A percentile compares a stretch with the other conserved stretches of the same genome.
Evolutionary conservation across 2,888 invertebrate genomes (phyloP).

Genomic region (Archaeoteleia sp.): DNA sequence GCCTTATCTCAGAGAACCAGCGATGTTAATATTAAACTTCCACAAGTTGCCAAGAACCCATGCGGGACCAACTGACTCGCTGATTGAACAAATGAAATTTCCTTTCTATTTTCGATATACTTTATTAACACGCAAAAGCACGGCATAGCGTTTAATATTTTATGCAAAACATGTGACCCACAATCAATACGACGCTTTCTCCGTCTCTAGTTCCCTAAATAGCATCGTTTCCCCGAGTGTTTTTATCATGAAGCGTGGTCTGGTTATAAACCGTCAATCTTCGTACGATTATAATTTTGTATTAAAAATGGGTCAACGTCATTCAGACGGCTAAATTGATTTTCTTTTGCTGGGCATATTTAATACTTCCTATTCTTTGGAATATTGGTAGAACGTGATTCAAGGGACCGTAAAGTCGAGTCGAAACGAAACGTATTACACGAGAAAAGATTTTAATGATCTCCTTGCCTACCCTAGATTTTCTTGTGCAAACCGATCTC

Average conservation of each 20-base stretch:
- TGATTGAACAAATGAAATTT: constrained; percentile 16
- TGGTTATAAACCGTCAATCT: neutral
- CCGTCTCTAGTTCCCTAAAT: neutral
- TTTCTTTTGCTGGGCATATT: constrained; percentile 13
- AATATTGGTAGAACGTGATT: constrained; percentile 8
- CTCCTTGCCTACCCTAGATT: neutral
- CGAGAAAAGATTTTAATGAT: constrained; percentile 7
- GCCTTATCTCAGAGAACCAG: constrained; percentile 14
- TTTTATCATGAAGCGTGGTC: constrained; percentile 2
- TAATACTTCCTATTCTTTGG: constrained; percentile 10
- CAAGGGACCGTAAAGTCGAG: constrained; percentile 6
- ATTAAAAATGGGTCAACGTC: constrained; percentile 14
- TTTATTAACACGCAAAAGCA: constrained; percentile 5
- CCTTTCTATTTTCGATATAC: constrained; percentile 5
- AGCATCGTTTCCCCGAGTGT: no score
- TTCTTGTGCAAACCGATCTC: constrained; percentile 6
- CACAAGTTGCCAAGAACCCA: constrained; percentile 10
- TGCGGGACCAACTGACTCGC: constrained; percentile 9
- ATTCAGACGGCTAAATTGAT: constrained; percentile 11
- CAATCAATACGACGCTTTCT: neutral
- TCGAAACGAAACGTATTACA: constrained; percentile 2
- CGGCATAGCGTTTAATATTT: no score
- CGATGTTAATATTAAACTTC: constrained; percentile 16
- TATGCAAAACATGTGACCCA: neutral
- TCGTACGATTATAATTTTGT: constrained; percentile 7